Evolutionary conservation across 2,113 vertebrate genomes (phyloP), one percentile per base, ranked within the genome.

Genomic region (Meles meles): DNA sequence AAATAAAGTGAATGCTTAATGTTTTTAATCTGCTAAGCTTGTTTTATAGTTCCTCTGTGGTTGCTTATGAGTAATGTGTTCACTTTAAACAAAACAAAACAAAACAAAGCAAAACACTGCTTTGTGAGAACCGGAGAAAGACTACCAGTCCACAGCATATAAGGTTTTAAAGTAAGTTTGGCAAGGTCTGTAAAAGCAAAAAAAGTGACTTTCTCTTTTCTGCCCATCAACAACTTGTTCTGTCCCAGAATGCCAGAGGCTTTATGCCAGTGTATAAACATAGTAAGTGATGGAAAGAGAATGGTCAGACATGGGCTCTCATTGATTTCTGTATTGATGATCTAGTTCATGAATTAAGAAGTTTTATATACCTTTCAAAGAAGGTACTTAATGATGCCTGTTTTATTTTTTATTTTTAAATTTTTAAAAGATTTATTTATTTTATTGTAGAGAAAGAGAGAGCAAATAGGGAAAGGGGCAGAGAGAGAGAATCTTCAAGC

Each of bases 1-100:
- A 91, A 81, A 91, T 96, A 91, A 95, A 97, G 80, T 85, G 71
- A 96, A 88, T 93, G 31, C 95, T 96, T 96, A 92, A 88, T 91
- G 44, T 74, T 97, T 95, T 92, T 97, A 96, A 84, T 90, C 81
- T 96, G 59, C 63, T 91, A 83, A 80, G 23, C 76, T 91, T 90
- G 44, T 55, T 76, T 52, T 86, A 74, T 88, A 77, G 85, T 85
- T 87, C 96, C 83, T 95, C 86, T 89, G 25, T 74, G 82, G 65
- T 83, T 83, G 72, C 80, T 92, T 74, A 59, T 80, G 71, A 93
- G 69, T 87, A 82, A 82, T 94, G 71, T 83, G 88, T 90, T 85
- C 37, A 69, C 7, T 61, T 77, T n/a, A n/a, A 10, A 74, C n/a
- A 87, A 90, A 95, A 52, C 14, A 55, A 81, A 63, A 61, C 5